Conservation (phyloP, 1,140 invertebrate species). For the Papilio aristodemus region DNA sequence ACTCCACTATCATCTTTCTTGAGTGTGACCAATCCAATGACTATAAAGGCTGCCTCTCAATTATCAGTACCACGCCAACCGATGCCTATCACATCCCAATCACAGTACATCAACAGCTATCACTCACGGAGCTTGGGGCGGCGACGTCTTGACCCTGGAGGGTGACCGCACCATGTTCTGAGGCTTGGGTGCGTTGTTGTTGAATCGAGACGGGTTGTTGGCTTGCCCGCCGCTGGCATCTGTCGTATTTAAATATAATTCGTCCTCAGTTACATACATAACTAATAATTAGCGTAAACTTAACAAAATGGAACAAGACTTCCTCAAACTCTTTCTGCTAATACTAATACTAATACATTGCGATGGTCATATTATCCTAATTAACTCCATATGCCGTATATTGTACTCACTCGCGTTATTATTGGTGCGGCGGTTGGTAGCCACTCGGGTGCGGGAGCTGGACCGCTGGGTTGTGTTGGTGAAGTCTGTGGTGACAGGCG, state of each 20-base stretch:
- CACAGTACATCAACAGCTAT: slow-evolving; percentile 7
- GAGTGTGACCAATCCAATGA: too few relatives aligned
- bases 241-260: slow-evolving; percentile 33
- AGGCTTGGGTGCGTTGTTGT: slow-evolving; percentile 54
- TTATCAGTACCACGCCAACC: too few relatives aligned
- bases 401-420: slow-evolving; percentile 54
- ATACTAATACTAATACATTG: too few relatives aligned
- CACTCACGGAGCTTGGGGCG: slow-evolving; percentile 78
- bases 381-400: too few relatives aligned
- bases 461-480: slow-evolving; percentile 81
- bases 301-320: too few relatives aligned
- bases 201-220: slow-evolving; percentile 53
- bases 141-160: slow-evolving; percentile 77
- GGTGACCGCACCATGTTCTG: slow-evolving; percentile 72
- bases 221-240: slow-evolving; percentile 40
- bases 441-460: slow-evolving; percentile 84
- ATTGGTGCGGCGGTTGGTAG: slow-evolving; percentile 81
- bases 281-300: too few relatives aligned
- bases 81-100: too few relatives aligned
- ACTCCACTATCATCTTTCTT: too few relatives aligned
- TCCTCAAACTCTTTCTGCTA: too few relatives aligned
- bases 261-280: too few relatives aligned
- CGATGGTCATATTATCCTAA: too few relatives aligned
- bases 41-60: too few relatives aligned
- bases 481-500: neutral